A percentile compares a stretch with the other conserved stretches of the same genome.
phyloP scores from a whole-genome alignment of 1,140 invertebrate genomes.

The Melanaphis sacchari region DNA sequence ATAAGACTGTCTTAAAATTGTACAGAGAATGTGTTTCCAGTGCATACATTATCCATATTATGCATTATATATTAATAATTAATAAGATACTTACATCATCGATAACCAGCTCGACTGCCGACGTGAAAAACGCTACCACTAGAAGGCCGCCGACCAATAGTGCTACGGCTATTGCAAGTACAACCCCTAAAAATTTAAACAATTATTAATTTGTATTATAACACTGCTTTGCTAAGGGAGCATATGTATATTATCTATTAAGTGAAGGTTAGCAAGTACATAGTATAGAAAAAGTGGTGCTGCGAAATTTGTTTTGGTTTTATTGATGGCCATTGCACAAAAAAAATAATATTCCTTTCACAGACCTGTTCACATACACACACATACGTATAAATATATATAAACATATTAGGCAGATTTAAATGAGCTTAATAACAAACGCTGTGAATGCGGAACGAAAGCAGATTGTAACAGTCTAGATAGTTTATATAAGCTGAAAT shows the following conservation, averaged over 20 bases:
- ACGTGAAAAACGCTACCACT: conserved; percentile 55
- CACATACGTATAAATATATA: not conserved
- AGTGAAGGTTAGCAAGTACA: not conserved
- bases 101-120: conserved; percentile 57
- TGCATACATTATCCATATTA: no score
- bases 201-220: not conserved
- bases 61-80: not conserved
- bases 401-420: not conserved
- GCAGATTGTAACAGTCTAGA: not conserved
- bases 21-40: not conserved
- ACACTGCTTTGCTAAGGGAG: not conserved
- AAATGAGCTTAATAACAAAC: not conserved
- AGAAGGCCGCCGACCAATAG: conserved; percentile 52
- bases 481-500: not conserved
- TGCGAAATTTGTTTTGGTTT: no score
- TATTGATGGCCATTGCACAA: not conserved
- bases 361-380: not conserved
- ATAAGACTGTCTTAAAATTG: no score
- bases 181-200: conserved; percentile 57
- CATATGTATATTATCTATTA: not conserved
- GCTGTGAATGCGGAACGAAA: not conserved
- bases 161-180: conserved; percentile 53
- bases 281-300: not conserved
- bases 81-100: conserved; percentile 58
- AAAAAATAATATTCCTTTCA: not conserved